Evolutionary conservation across 2,797 vertebrate genomes (phyloP), one percentile per base, ranked within the genome.

Genomic region (Hippoglossus hippoglossus): DNA sequence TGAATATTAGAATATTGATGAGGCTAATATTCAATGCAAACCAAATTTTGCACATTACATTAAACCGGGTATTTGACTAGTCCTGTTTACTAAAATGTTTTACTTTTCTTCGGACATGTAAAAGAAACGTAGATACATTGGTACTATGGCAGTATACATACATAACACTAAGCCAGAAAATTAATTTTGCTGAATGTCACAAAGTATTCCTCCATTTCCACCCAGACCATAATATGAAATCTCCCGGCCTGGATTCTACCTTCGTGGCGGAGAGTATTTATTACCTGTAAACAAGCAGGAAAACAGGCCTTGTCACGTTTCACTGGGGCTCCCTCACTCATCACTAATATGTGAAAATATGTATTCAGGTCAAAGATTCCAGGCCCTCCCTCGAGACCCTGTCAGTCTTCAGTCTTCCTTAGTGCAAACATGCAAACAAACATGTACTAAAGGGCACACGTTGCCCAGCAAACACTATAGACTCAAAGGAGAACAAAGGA

Each of bases 351-450:
- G 88, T 81, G 85, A 90, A 92, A 91, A 91, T 93, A 92, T 91
- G 90, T 89, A 90, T 93, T 90, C 86, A 87, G 92, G 86, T 93
- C 90, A 93, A 90, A 88, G 81, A 83, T 86, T 91, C 84, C 67
- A 84, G 80, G 62, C 80, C 86, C 74, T 84, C 90, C 90, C 90
- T 39, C 13, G 84, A 90, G 87, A 87, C 79, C 71, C 80, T 64
- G 79, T 83, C 86, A 83, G 85, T 83, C 85, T 78, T 77, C 84
- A 66, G 76, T 67, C 76, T 74, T 76, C 62, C 80, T 87, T 67
- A 83, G 77, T 58, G 82, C 82, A 89, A 83, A 90, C 87, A 87
- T 63, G 84, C 81, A 89, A 85, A 87, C 83, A 83, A 87, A 88
- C 82, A 81, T 75, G 81, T 63, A 80, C 54, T 65, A 75, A 89